Evolutionary conservation across 2,113 vertebrate species (phyloP), one percentile per base, ranked within the genome.

Genomic region (Nestor notabilis): DNA sequence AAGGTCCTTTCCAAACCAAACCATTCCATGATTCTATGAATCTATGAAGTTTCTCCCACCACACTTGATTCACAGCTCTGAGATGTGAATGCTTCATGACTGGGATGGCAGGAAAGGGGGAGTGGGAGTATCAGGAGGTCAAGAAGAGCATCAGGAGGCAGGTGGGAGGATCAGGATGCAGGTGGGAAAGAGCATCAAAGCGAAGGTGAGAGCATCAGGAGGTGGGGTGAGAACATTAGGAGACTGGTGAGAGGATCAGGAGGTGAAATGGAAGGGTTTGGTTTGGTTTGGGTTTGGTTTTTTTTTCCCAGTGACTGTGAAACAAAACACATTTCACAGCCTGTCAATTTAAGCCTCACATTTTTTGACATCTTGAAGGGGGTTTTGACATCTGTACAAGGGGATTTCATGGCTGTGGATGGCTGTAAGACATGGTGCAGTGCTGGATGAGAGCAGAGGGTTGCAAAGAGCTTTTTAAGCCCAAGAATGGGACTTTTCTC

Each of bases 361-460:
- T n/a, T 55, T 77, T 64, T 66, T 72, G 78, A 28, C 41, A 20
- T 35, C 35, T 63, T 43, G 46, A 61, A 83, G 56, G 37, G 24
- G 55, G 35, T 35, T 24, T 35, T 58, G 56, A 24, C 33, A 58
- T 58, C 56, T 68, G 46, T 43, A 31, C 52, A 16, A 66, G 41
- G 10, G 10, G 16, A 12, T 16, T 76, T 41, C 55, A 60, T 66
- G 60, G 37, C 69, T 46, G 4, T 11, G 37, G 55, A 9, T 0
- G 4, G n/a, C n/a, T 72, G 29, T 21, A 25, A 29, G 56, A 60
- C 72, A 24, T 0, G 2, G 43, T 1, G 2, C 41, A 43, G 29
- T 10, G 56, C 50, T 24, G 52, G 52, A 7, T 12, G 49, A 43
- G 35, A 33, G 55, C 53, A 69, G 63, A 47, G 25, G 23, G 7